Evolutionary conservation across 2,113 vertebrate species (phyloP), one percentile per base, ranked within the genome.

Genomic region (Cisticola juncidis): DNA sequence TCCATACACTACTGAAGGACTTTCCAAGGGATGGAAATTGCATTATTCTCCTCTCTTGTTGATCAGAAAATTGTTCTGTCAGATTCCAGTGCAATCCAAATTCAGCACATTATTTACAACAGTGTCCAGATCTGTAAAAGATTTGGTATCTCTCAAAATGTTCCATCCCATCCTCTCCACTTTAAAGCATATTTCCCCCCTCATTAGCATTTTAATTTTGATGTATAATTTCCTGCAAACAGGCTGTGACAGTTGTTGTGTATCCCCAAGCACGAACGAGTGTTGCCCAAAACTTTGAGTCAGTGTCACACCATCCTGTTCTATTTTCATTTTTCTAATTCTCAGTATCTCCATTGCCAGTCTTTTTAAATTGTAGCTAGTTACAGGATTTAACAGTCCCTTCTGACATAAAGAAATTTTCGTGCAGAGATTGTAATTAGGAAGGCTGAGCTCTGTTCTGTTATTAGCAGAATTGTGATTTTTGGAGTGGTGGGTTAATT

Each of bases 401-500:
- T 90, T 89, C 92, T 94, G 94, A 97, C 71, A 84, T 12, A 86
- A 94, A 90, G 68, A 91, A 84, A 80, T 88, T 85, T 86, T 95
- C 80, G 21, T 90, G 89, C 88, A 77, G 95, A 95, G 96, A 96
- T 84, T 85, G 69, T 96, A 97, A 98, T 97, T 97, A 96, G 90
- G 81, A 95, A 97, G 91, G 91, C 93, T 96, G 95, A 88, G 93
- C 88, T 95, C 77, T 91, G 84, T 97, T 97, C 97, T 98, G 97
- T 97, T 98, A 97, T 98, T 98, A 98, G 97, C 85, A 97, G 96
- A 97, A 97, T 95, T 97, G 95, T 97, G 96, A 97, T 97, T 97
- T 97, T 97, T 97, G 95, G 96, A 97, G 97, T 97, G 97, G 97
- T 96, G 97, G 97, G 98, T 98, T 98, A 98, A 98, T 98, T 97